phyloP scores from a whole-genome alignment of 2,113 vertebrate genomes.

The Oryzias curvinotus region DNA sequence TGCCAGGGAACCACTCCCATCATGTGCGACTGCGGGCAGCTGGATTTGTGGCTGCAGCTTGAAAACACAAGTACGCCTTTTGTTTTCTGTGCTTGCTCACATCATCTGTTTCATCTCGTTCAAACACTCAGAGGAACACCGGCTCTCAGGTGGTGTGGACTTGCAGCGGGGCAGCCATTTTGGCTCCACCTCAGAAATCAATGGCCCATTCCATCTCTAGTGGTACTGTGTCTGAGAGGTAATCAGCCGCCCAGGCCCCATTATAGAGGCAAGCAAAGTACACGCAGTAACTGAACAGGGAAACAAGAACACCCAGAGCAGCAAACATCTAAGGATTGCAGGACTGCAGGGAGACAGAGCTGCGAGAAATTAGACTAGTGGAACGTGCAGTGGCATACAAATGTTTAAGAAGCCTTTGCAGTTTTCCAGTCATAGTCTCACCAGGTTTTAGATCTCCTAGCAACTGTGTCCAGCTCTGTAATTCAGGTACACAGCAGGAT shows the following conservation, averaged over 20 bases:
- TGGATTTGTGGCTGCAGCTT: background rate
- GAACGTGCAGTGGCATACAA: slow-evolving; percentile 15
- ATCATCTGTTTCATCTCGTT: slow-evolving; percentile 3
- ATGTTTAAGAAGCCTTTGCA: slow-evolving; percentile 3
- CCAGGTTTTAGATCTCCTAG: slow-evolving; percentile 33
- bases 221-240: slow-evolving; percentile 59
- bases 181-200: slow-evolving; percentile 49
- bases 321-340: slow-evolving; percentile 7
- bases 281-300: slow-evolving; percentile 12
- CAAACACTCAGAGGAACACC: slow-evolving; percentile 4
- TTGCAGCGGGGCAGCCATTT: slow-evolving; percentile 46
- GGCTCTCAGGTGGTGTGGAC: slow-evolving; percentile 34
- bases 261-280: slow-evolving; percentile 41
- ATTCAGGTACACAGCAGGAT: slow-evolving; percentile 11
- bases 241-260: slow-evolving; percentile 56
- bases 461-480: slow-evolving; percentile 26
- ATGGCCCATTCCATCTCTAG: slow-evolving; percentile 61
- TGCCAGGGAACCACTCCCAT: background rate
- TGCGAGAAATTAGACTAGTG: slow-evolving; percentile 1
- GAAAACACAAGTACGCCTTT: background rate
- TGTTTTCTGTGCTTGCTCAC: background rate
- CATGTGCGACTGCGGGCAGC: background rate
- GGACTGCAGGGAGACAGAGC: slow-evolving; percentile 10
- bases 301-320: background rate
- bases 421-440: background rate